Percentiles rank a stretch among this genome's conserved stretches.
Evolutionary conservation across 2,888 invertebrate species (phyloP).

Genomic region (Amblyteles armatorius): DNA sequence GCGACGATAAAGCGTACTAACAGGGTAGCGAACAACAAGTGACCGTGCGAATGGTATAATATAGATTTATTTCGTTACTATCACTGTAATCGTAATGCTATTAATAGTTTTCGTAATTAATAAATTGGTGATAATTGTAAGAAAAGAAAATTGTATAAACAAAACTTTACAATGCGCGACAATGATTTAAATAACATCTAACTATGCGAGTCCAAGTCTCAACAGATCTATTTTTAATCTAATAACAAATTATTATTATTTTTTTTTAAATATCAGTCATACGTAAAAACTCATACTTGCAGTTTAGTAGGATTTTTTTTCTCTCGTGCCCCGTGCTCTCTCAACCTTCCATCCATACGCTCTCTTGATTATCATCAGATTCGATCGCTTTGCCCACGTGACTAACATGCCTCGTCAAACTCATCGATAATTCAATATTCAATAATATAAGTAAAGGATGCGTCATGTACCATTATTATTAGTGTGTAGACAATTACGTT

Average conservation of each 20-base stretch:
- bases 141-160: slow-evolving; percentile 54
- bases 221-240: slow-evolving; percentile 44
- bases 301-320: slow-evolving; percentile 48
- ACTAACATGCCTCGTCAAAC: slow-evolving; percentile 1
- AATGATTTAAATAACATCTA: slow-evolving; percentile 60
- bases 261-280: slow-evolving; percentile 65
- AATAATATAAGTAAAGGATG: slow-evolving; percentile 57
- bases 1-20: not conserved
- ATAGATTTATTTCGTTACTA: slow-evolving; percentile 60
- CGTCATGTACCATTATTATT: slow-evolving; percentile 60
- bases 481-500: slow-evolving; percentile 61
- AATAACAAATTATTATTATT: slow-evolving; percentile 62
- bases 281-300: slow-evolving; percentile 64
- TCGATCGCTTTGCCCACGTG: slow-evolving; percentile 15
- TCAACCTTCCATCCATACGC: slow-evolving; percentile 39
- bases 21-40: not conserved
- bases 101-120: slow-evolving; percentile 56
- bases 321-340: slow-evolving; percentile 2
- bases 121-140: slow-evolving; percentile 60
- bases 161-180: slow-evolving; percentile 66
- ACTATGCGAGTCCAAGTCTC: slow-evolving; percentile 50
- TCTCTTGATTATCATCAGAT: slow-evolving; percentile 20
- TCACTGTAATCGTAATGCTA: slow-evolving; percentile 64
- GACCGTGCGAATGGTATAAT: slow-evolving; percentile 57
- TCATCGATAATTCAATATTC: slow-evolving; percentile 31